phyloP scores from a whole-genome alignment of 2,797 vertebrate genomes.

The Paguma larvata region DNA sequence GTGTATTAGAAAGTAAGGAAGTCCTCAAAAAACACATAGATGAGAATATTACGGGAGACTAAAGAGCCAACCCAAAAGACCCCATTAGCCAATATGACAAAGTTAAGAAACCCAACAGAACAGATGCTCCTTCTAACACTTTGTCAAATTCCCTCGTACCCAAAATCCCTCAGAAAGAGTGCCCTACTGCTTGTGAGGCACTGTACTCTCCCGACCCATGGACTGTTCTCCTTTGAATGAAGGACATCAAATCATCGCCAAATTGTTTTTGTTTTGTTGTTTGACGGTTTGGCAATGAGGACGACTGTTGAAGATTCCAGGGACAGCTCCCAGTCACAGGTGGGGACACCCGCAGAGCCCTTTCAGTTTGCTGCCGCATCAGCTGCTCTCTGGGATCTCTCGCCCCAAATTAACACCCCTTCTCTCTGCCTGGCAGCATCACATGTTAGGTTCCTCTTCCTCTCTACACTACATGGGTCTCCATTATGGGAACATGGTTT shows the following conservation, averaged over 20 bases:
- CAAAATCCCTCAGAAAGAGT: neutral
- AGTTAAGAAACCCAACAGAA: neutral
- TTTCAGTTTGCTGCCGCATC: neutral
- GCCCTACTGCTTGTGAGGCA: neutral
- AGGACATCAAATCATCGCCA: neutral
- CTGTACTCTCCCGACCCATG: neutral
- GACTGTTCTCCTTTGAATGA: neutral
- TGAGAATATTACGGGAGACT: neutral
- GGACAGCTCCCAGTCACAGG: neutral
- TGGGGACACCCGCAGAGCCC: neutral
- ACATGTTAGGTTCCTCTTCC: neutral
- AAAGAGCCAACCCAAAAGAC: neutral
- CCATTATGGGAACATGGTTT: neutral
- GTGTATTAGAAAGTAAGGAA: neutral
- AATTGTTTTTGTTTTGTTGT: neutral
- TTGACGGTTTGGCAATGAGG: neutral
- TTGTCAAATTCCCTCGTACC: neutral
- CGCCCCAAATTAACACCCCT: neutral
- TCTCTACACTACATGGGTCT: neutral
- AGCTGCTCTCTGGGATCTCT: neutral
- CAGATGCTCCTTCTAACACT: neutral
- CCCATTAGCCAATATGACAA: neutral
- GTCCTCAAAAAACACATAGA: neutral
- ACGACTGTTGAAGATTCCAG: neutral
- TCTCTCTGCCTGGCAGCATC: neutral